phyloP scores from a whole-genome alignment of 1,140 invertebrate genomes.

The Drosophila rhopaloa region DNA sequence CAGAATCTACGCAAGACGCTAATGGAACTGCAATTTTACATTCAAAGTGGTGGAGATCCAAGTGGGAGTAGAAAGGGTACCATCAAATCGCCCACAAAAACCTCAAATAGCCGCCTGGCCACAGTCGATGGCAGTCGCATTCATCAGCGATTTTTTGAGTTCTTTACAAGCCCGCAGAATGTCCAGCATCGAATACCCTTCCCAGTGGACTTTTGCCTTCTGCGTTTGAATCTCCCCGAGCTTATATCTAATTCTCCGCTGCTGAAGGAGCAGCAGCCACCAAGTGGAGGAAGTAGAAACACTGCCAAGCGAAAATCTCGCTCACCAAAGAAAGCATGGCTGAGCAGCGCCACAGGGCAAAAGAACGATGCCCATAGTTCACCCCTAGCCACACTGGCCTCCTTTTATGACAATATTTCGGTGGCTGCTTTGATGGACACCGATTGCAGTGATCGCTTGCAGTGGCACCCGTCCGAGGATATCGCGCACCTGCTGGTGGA shows the following conservation, averaged over 20 bases:
- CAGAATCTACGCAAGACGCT: slow-evolving; percentile 90
- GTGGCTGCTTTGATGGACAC: slow-evolving; percentile 63
- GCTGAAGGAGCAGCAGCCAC: slow-evolving; percentile 21
- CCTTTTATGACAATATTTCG: slow-evolving; percentile 76
- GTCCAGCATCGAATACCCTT: slow-evolving; percentile 65
- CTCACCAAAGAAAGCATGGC: slow-evolving; percentile 76
- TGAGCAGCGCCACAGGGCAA: slow-evolving; percentile 48
- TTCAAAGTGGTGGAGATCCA: slow-evolving; percentile 85
- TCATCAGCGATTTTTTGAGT: slow-evolving; percentile 75
- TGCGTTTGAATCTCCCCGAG: slow-evolving; percentile 68
- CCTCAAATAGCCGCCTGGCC: slow-evolving; percentile 20
- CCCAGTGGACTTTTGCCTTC: slow-evolving; percentile 71
- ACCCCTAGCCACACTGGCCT: slow-evolving; percentile 50
- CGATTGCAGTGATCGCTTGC: slow-evolving; percentile 57
- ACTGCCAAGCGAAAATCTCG: slow-evolving; percentile 67
- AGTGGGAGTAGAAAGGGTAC: not conserved
- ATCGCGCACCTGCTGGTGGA: slow-evolving; percentile 74
- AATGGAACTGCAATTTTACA: slow-evolving; percentile 89
- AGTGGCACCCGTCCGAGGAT: slow-evolving; percentile 58
- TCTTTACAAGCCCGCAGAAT: slow-evolving; percentile 72
- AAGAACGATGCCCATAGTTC: slow-evolving; percentile 4
- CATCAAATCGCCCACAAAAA: slow-evolving; percentile 43
- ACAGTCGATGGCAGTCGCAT: slow-evolving; percentile 52
- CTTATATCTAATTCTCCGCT: slow-evolving; percentile 50
- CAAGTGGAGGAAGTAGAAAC: not conserved